Evolutionary conservation across 2,113 vertebrate species (phyloP), one percentile per base, ranked within the genome.

Genomic region (Microcebus ravelobensis): DNA sequence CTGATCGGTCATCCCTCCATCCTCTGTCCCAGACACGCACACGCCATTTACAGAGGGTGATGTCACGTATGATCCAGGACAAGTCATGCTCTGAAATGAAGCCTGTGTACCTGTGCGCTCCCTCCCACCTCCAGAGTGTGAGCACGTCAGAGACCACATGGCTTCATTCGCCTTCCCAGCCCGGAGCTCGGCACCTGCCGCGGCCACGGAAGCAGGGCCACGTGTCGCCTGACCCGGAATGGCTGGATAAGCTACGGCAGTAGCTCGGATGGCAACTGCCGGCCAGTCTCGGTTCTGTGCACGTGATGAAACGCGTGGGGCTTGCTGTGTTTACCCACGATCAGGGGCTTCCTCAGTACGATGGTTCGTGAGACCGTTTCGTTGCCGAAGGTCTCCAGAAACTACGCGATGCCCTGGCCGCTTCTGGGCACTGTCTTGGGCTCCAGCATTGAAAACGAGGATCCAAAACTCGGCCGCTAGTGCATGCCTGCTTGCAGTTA

Each of bases 1-100:
- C 6, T n/a, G 21, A 45, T 20, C 42, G 1, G 2, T 4, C 39
- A 55, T 10, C 42, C 1, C n/a, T 20, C 42, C 1, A 4, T 4
- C 39, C 42, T 10, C 52, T 52, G 57, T 9, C 5, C 39, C 48
- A 50, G 5, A 63, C 21, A 36, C 39, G 13, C 2, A n/a, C 3
- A 27, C 5, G 0, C 25, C n/a, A n/a, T 68, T 87, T 61, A 59
- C 15, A 52, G 68, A 52, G 39, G 6, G 4, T 10, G 77, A 18
- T 34, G 6, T 15, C 71, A 57, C 3, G 48, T 13, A 23, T 36
- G 20, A 79, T 63, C 17, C 8, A 1, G 39, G 36, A 36, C 14
- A 71, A 39, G 52, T 31, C 27, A 55, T 27, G 61, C 3, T 59
- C 95, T 55, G 21, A 70, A 76, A 71, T 71, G 42, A 83, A 48